phyloP scores from a whole-genome alignment of 2,888 invertebrate genomes.

The Nudaria mundana region DNA sequence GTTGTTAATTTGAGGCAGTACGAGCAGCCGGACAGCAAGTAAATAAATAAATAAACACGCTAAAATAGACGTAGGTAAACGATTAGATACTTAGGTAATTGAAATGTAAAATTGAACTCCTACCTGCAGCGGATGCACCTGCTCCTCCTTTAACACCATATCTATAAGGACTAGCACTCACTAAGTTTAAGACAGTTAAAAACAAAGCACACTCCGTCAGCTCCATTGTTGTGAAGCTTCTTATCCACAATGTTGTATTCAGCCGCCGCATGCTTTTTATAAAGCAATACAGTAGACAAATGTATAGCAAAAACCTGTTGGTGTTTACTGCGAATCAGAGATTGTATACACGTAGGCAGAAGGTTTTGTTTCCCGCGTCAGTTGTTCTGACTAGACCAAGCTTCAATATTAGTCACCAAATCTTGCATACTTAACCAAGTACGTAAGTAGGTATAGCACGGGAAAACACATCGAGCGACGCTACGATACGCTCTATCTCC shows the following conservation, averaged over 20 bases:
- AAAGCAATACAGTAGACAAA: slow-evolving; percentile 71
- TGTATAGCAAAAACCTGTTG: slow-evolving; percentile 70
- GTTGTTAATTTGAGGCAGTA: too few species aligned
- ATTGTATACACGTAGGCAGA: slow-evolving; percentile 58
- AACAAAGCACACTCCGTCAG: slow-evolving; percentile 55
- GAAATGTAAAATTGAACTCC: slow-evolving; percentile 17
- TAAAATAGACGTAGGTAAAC: too few species aligned
- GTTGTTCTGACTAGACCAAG: slow-evolving; percentile 31
- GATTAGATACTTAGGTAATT: neutral
- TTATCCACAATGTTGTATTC: slow-evolving; percentile 63
- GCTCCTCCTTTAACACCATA: slow-evolving; percentile 67
- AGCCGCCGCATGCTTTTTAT: slow-evolving; percentile 65
- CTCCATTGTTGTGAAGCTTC: slow-evolving; percentile 72
- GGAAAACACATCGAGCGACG: slow-evolving; percentile 34
- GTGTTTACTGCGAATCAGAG: slow-evolving; percentile 66
- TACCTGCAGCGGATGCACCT: slow-evolving; percentile 64
- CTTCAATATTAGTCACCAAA: slow-evolving; percentile 47
- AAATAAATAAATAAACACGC: too few species aligned
- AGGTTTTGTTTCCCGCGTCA: slow-evolving; percentile 54
- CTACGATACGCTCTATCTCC: slow-evolving; percentile 29
- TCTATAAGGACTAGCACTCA: slow-evolving; percentile 59
- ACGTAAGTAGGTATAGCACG: slow-evolving; percentile 11
- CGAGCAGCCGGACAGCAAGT: too few species aligned
- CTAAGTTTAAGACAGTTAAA: slow-evolving; percentile 50
- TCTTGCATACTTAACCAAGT: slow-evolving; percentile 26